Evolutionary conservation across 2,113 vertebrate genomes (phyloP).

Genomic region (Entomyzon cyanotis): DNA sequence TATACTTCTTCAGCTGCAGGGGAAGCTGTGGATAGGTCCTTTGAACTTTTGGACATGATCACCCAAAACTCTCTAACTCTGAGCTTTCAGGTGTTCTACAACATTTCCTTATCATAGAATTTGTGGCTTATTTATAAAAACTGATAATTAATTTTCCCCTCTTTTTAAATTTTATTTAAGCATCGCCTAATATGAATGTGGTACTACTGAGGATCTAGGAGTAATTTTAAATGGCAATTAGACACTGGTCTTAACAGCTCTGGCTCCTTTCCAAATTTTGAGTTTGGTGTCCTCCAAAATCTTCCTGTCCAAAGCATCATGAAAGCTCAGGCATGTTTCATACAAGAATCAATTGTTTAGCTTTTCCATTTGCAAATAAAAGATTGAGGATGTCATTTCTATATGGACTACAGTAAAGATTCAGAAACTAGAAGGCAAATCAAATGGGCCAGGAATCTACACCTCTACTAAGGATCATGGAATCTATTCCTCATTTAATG

Average conservation of each 20-base stretch:
- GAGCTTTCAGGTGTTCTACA: background rate
- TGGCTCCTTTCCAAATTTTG: background rate
- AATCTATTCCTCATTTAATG: background rate
- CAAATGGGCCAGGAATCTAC: background rate
- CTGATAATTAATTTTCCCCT: background rate
- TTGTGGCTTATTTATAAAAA: background rate
- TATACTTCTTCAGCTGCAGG: background rate
- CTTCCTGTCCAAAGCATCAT: background rate
- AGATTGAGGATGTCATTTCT: background rate
- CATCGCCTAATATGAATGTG: background rate
- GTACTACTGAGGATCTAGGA: background rate
- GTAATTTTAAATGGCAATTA: background rate
- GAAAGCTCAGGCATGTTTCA: background rate
- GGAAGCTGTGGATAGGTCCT: accelerated
- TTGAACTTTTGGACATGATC: background rate
- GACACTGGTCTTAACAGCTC: background rate
- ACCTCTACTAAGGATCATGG: background rate
- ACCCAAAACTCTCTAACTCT: background rate
- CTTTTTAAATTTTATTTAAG: background rate
- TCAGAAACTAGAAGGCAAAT: background rate
- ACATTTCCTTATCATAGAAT: background rate
- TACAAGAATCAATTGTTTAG: background rate
- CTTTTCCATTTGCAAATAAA: background rate
- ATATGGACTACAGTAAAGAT: background rate
- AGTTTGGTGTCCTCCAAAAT: background rate